Base-by-base conservation (phyloP, 2,888 invertebrate species). In the Lasioglossum marginatum region DNA sequence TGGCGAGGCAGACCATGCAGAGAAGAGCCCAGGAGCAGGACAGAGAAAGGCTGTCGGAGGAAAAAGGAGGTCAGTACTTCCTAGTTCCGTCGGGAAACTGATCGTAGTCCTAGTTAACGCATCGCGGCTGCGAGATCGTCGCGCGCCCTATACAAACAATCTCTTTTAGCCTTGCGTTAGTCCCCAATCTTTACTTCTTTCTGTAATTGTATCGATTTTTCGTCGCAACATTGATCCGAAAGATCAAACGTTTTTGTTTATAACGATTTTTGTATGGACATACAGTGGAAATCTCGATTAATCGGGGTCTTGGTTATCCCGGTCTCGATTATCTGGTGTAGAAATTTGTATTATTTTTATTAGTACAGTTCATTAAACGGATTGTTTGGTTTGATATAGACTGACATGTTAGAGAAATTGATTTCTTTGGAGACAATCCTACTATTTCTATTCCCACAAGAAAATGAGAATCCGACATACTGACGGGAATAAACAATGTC, bases 1-100 rank as follows among this genome's bases (percentile, higher is more conserved):
- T 98, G 98, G 98, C 98, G 83, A 96, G 96, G 93, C 98, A 98
- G 96, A 98, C 98, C 43, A 98, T 98, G 0, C 94, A 98, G 89
- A 95, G 98, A 75, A 96, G 98, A 76, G 98, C 98, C 71, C 97
- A 98, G 95, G 98, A 98, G 78, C 98, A 98, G 95, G 98, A 98
- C 93, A 98, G 98, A n/a, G 94, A 52, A 81, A 19, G 48, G 45
- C 66, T 31, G 77, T 52, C 14, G n/a, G 31, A 31, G 2, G 31
- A 31, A 31, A 31, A 31, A 31, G 31, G 31, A 89, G 90, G 90
- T 90, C 82, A 87, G 90, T 84, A 27, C 43, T 73, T 81, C 60
- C 77, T 81, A 81, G 66, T 85, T 73, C 74, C 52, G 66, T 45
- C 19, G 77, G 82, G 79, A 70, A 27, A 4, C 48, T 43, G 57